Percentiles rank a stretch among this genome's conserved stretches.
These are phyloP conservation scores for Herpetotheres cachinnans DNA, from an alignment of 2,113 vertebrate species.

Conservation along the genomic window DNA sequence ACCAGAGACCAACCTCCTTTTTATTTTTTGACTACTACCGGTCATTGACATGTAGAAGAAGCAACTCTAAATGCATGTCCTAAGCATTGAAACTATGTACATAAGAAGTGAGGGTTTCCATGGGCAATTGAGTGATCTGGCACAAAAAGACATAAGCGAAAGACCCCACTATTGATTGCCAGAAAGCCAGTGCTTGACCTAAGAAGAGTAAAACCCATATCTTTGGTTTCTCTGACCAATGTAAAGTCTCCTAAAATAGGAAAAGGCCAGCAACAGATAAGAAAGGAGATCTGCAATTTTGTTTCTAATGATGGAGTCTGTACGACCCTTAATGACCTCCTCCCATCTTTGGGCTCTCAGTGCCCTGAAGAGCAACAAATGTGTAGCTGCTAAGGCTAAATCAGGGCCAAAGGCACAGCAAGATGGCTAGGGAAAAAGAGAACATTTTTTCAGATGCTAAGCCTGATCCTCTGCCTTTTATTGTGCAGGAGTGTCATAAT, in stretches of 20 bases:
- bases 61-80: neutral
- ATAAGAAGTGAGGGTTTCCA: neutral
- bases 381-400: neutral
- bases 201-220: neutral
- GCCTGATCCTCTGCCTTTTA: constrained; percentile 32
- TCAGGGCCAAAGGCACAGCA: constrained; percentile 21
- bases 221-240: constrained; percentile 3
- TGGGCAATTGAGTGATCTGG: neutral
- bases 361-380: constrained; percentile 12
- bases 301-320: constrained; percentile 43
- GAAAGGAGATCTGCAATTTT: constrained; percentile 6
- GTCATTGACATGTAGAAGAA: neutral
- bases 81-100: neutral
- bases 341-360: neutral
- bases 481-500: constrained; percentile 41
- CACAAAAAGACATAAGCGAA: neutral
- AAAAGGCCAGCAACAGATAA: neutral
- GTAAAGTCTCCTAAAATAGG: neutral
- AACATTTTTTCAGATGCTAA: constrained; percentile 6
- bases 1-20: neutral
- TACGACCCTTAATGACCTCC: neutral
- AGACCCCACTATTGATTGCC: neutral
- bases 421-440: neutral
- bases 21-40: neutral
- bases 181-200: neutral